Evolutionary conservation across 2,888 invertebrate genomes (phyloP), one percentile per base, ranked within the genome.

Genomic region (Cabera pusaria): DNA sequence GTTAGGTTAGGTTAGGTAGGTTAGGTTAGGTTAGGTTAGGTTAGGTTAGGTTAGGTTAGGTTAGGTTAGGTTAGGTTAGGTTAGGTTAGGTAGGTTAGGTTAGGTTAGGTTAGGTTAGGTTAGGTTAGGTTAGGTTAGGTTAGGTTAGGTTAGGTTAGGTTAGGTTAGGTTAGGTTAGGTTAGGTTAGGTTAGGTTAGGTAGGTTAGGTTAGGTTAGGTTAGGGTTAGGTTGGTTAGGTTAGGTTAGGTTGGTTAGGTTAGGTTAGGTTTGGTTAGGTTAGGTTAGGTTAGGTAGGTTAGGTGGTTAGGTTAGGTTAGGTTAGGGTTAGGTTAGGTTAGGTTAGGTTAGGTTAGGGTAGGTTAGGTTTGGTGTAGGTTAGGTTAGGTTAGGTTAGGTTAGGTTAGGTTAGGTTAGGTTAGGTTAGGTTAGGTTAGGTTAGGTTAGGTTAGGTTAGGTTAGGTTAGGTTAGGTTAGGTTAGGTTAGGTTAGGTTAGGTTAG

Each of bases 341-440:
- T 44, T 38, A 38, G 43, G 45, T 45, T 45, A 42, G 41, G 46
- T 46, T 46, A 46, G 35, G 38, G 44, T 44, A 38, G 38, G 45
- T 40, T 45, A 41, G 37, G 40, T 40, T 45, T 45, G 41, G 45
- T 39, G 40, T 45, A 40, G 40, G 45, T 45, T 45, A 45, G 45
- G 45, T 45, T 45, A 40, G 40, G 45, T 45, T 45, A 45, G 44
- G 43, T 44, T 44, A 38, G 38, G 44, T 44, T 38, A 38, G 43
- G 45, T 45, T 45, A 42, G 41, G 46, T 46, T 46, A 46, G 46
- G 46, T 46, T 46, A 42, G 44, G 48, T 48, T 46, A 46, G 46
- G 45, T 46, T 46, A 42, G 41, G 48, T 51, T 42, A 46, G 46
- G 38, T 42, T 42, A 42, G 46, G 42, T 44, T 44, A 44, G 44